Conservation (phyloP, 2,888 invertebrate genomes). For the Metopia argyrocephala region DNA sequence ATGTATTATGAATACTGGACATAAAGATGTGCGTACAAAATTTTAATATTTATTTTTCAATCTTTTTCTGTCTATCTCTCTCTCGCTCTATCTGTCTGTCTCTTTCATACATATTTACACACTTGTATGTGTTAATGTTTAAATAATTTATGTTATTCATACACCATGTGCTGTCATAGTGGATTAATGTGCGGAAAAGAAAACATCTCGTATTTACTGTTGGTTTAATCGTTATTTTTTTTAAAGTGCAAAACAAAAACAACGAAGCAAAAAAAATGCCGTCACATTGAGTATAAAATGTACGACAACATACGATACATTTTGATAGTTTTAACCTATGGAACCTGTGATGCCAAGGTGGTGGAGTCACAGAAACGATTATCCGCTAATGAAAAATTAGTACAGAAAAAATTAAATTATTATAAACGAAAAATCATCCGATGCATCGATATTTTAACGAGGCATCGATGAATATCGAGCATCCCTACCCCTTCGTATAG, state of each 20-base stretch:
- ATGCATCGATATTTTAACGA: too few relatives aligned
- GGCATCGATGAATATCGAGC: too few relatives aligned
- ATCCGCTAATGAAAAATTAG: too few relatives aligned
- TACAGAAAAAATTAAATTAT: too few relatives aligned
- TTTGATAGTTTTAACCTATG: too few relatives aligned
- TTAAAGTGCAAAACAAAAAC: not conserved
- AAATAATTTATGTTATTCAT: conserved; percentile 66
- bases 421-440: too few relatives aligned
- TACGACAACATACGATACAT: too few relatives aligned
- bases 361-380: too few relatives aligned
- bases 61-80: not conserved
- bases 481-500: too few relatives aligned
- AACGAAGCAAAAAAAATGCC: too few relatives aligned
- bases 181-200: conserved; percentile 61
- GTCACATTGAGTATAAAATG: too few relatives aligned
- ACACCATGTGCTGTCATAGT: conserved; percentile 64
- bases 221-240: not conserved
- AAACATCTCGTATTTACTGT: conserved; percentile 42
- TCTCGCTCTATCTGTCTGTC: not conserved
- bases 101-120: not conserved
- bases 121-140: conserved; percentile 39
- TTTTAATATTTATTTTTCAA: not conserved
- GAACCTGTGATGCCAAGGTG: too few relatives aligned
- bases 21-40: conserved; percentile 32
- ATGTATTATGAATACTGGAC: conserved; percentile 17